A percentile compares a stretch with the other conserved stretches of the same genome.
Conservation (phyloP, 2,888 invertebrate genomes). For the Andrena flavipes region DNA sequence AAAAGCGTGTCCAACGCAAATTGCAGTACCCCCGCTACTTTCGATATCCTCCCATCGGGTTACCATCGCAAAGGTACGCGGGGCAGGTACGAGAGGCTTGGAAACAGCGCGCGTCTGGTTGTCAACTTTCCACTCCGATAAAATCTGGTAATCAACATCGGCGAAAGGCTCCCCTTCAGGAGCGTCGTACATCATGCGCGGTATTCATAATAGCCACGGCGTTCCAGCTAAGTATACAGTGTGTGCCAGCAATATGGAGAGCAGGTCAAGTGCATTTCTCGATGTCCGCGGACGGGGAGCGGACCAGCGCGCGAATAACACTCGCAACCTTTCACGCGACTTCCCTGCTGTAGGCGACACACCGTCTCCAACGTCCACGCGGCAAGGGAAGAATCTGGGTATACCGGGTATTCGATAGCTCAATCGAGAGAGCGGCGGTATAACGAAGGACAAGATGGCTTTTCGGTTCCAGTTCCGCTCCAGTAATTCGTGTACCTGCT, state of each 20-base stretch:
- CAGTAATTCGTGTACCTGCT: not conserved
- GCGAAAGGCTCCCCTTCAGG: constrained; percentile 52
- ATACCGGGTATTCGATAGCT: not conserved
- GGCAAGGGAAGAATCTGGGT: not conserved
- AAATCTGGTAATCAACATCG: constrained; percentile 58
- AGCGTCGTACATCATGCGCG: constrained; percentile 52
- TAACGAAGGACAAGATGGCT: not conserved
- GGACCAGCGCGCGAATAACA: constrained; percentile 5
- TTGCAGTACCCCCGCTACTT: not conserved
- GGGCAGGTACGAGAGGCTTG: not conserved
- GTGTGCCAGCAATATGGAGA: constrained; percentile 36
- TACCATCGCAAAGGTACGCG: not conserved
- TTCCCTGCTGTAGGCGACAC: constrained; percentile 21
- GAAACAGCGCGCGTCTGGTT: constrained; percentile 30
- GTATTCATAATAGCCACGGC: constrained; percentile 43
- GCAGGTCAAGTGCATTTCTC: constrained; percentile 56
- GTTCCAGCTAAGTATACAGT: constrained; percentile 36
- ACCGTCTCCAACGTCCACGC: constrained; percentile 5
- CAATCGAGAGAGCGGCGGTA: not conserved
- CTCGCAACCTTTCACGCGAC: constrained; percentile 28
- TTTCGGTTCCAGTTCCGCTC: constrained; percentile 10
- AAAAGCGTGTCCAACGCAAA: not conserved
- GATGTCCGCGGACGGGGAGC: constrained; percentile 11
- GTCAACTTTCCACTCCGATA: constrained; percentile 60
- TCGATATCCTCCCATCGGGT: not conserved